Base-by-base conservation (phyloP, 2,113 vertebrate genomes). In the Silurus meridionalis region DNA sequence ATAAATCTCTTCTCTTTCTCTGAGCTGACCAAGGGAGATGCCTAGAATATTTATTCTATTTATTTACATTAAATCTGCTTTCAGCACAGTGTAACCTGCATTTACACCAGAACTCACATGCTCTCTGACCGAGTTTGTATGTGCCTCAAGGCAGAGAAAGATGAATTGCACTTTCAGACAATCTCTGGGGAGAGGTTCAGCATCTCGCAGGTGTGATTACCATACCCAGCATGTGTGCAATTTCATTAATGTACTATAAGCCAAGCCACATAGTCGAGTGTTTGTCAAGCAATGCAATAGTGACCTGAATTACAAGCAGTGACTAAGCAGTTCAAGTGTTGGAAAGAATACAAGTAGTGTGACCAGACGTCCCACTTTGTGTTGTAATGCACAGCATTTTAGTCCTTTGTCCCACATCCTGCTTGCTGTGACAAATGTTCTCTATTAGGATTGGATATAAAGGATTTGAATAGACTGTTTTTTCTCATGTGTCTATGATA, bases 51-150 rank as follows among this genome's bases (percentile, higher is more conserved):
- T 80, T 84, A 74, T 77, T 80, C 74, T 66, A 57, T 83, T 86
- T 80, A 86, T 52, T 28, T 37, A 75, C 77, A 84, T 74, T 84
- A 84, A 86, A 67, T 67, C 57, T 84, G 85, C 88, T 86, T 83
- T 88, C 57, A 80, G 23, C 37, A 67, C 84, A 53, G 83, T 74
- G 81, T 55, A 83, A 83, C 53, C 80, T 79, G 75, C 80, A 82
- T 85, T 86, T 53, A 84, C 67, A 66, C 57, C 25, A 57, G 19
- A 15, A 72, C 63, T 23, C 66, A 81, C 23, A 48, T 46, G 15
- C 53, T 25, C 64, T 6, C 4, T 46, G 17, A 14, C 61, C 69
- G 75, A 37, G 77, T n/a, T 3, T 80, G 28, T 19, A 80, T 80
- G 57, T 80, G 57, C 17, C 28, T 11, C 46, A 80, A 23, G 15